phyloP scores from a whole-genome alignment of 2,113 vertebrate genomes.

The Eolophus roseicapilla region DNA sequence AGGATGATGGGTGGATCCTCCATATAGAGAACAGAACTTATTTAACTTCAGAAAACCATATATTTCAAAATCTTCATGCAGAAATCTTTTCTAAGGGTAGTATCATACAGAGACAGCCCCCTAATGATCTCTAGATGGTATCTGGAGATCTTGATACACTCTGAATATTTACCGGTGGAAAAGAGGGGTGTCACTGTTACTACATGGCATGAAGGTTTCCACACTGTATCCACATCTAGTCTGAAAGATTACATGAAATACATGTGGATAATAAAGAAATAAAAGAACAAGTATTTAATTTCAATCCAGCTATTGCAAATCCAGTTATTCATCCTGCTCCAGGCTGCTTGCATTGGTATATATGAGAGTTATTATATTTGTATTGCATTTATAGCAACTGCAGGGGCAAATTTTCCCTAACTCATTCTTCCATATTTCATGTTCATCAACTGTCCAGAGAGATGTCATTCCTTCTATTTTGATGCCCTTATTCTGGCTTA shows the following conservation, averaged over 20 bases:
- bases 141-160: neutral
- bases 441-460: conserved; percentile 15
- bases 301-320: neutral
- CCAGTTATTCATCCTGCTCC: conserved; percentile 25
- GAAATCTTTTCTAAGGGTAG: neutral
- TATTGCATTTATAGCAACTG: conserved; percentile 31
- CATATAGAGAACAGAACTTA: neutral
- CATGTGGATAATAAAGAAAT: neutral
- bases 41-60: neutral
- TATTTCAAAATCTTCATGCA: neutral
- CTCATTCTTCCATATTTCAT: neutral
- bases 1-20: conserved; percentile 57
- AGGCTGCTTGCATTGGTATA: conserved; percentile 46
- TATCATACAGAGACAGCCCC: neutral
- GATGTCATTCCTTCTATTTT: neutral
- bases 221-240: neutral
- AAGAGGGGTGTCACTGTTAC: neutral
- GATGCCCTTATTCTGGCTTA: neutral
- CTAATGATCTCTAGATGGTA: neutral
- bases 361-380: conserved; percentile 37
- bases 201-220: neutral
- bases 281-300: neutral
- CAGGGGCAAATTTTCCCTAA: conserved; percentile 13
- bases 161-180: neutral
- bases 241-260: neutral